These are phyloP conservation scores for Iselma pallidipennis DNA, from an alignment of 2,888 invertebrate genomes.

Conservation along the genomic window DNA sequence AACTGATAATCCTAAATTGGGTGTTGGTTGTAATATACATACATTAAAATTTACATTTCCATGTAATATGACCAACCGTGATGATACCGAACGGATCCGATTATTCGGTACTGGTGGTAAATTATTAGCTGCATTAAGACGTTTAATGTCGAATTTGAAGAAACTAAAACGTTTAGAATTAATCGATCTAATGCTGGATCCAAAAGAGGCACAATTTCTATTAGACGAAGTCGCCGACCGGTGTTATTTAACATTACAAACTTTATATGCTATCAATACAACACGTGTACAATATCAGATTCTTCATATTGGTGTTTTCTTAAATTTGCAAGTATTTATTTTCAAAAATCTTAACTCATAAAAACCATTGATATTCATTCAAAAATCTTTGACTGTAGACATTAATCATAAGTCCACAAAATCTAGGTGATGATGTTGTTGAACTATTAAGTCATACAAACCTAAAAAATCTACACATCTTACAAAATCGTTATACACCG, in stretches of 20 bases:
- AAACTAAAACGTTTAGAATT: slow-evolving; percentile 68
- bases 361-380: not conserved
- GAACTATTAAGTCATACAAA: slow-evolving; percentile 67
- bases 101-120: slow-evolving; percentile 76
- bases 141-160: slow-evolving; percentile 68
- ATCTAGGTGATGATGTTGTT: slow-evolving; percentile 73
- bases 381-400: slow-evolving; percentile 54
- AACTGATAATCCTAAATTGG: slow-evolving; percentile 47
- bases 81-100: slow-evolving; percentile 64
- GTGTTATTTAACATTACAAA: slow-evolving; percentile 65
- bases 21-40: slow-evolving; percentile 63
- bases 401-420: slow-evolving; percentile 71
- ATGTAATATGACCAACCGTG: slow-evolving; percentile 69
- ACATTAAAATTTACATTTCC: slow-evolving; percentile 73
- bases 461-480: slow-evolving; percentile 69
- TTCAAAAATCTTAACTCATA: not conserved
- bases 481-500: slow-evolving; percentile 74
- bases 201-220: slow-evolving; percentile 69
- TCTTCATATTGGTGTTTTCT: slow-evolving; percentile 74
- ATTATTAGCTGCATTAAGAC: slow-evolving; percentile 66
- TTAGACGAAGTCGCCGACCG: slow-evolving; percentile 72
- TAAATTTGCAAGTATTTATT: slow-evolving; percentile 65
- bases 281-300: slow-evolving; percentile 71
- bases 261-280: slow-evolving; percentile 72
- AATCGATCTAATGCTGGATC: slow-evolving; percentile 74